Evolutionary conservation across 2,797 vertebrate species (phyloP), one percentile per base, ranked within the genome.

Genomic region (Myiotriccus ornatus): DNA sequence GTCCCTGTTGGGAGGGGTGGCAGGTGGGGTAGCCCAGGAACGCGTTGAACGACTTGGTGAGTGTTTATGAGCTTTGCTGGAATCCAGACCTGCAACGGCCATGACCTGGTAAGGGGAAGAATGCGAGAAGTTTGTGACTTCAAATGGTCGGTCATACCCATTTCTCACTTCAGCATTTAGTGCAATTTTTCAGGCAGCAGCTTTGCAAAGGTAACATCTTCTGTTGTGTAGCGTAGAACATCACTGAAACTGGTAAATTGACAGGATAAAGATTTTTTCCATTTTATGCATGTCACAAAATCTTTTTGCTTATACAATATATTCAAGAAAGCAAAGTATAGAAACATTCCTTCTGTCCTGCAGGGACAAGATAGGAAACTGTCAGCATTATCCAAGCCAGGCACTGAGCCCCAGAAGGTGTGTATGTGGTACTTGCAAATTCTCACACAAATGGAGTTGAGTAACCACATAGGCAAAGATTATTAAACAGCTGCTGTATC

Each of bases 81-180:
- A 99, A 97, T 99, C 99, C 84, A 99, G 97, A 86, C 99, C 99
- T 89, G 99, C 99, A 74, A 99, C 99, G 30, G 99, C 99, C 99
- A 99, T 99, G 92, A 99, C 99, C 99, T 99, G 93, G 63, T 8
- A 53, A 89, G 87, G 64, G 75, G 44, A 96, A 37, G n/a, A n/a
- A 14, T 37, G 64, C 73, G 9, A 24, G 11, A 75, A 63, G 28
- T 84, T 5, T 64, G 60, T 63, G 43, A 76, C 70, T 80, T 95
- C 50, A 64, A 52, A n/a, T 25, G 41, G 24, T 80, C 7, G 2
- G 18, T 14, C 20, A 27, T 4, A 22, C 9, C 84, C 12, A n/a
- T 22, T 75, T 50, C 49, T 43, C 18, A 34, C 71, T 75, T 78
- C 74, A 49, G 39, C 53, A 87, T 25, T 35, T 28, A 44, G 12